Evolutionary conservation across 2,113 vertebrate genomes (phyloP), one percentile per base, ranked within the genome.

Genomic region (Aphyosemion australe): DNA sequence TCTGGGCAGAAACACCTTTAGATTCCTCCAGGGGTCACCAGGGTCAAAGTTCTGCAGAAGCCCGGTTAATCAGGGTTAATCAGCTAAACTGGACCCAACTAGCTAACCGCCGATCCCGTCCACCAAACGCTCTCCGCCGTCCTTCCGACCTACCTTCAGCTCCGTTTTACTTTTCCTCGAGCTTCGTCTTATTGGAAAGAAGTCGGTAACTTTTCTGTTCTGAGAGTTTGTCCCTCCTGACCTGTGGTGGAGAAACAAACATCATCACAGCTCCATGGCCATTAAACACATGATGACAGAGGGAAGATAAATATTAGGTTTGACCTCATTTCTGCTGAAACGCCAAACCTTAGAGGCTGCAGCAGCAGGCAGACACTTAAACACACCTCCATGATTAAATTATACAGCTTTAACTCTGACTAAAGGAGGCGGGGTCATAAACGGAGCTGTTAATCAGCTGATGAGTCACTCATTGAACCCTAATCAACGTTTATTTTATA

Each of bases 161-260:
- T 95, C 96, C 0, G 93, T 94, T 91, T 96, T 95, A 81, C 95
- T 96, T 88, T 96, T 98, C 66, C 97, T 91, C 37, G 94, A 95
- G 84, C 97, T 99, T 85, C 97, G 93, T 74, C 97, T 92, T 21
- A 98, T 94, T 0, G 96, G 96, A 74, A 91, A 99, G 88, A 95
- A 99, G 72, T 99, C 97, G 0, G 97, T 99, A 59, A 98, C 94
- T 73, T 98, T 99, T 46, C 93, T 87, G 80, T 95, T 97, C 64
- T 93, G 94, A 8, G 89, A 91, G 2, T 90, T 84, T 85, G 93
- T 94, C 32, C 88, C 69, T 78, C 90, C 66, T 16, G 69, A 21
- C 48, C 83, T 88, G 61, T 12, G 49, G 53, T 1, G 39, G 39
- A 56, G 62, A 51, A 26, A 5, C 39, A 19, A 48, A 32, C 1